Base-by-base conservation (phyloP, 2,113 vertebrate species). In the Todiramphus chloris region DNA sequence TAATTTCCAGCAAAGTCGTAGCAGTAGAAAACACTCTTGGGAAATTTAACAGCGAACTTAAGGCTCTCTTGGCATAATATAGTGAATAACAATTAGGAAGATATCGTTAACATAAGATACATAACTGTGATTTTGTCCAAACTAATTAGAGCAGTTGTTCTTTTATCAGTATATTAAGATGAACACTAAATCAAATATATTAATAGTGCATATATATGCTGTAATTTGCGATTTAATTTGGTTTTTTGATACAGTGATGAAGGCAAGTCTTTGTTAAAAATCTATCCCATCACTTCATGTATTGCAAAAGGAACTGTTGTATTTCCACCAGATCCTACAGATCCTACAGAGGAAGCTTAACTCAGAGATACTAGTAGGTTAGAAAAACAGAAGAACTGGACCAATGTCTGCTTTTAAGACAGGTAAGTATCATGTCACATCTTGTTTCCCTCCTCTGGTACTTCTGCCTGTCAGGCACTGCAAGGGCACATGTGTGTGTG, bases 21-120 rank as follows among this genome's bases (percentile, higher is more conserved):
- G 95, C 88, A 97, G 95, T 97, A 78, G 89, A 94, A 95, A 94
- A 83, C 27, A 43, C 92, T 89, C 93, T 11, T 43, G 87, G 91
- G 89, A 97, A 96, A 97, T 76, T 78, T 93, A 94, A 90, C 75
- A 94, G 88, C 0, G 11, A 92, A 64, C 55, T 94, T 46, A 31
- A 43, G 60, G 85, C 77, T 97, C 73, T 95, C 92, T 91, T 84
- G 87, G 77, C 92, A 91, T 60, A 94, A 50, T 92, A 93, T 35
- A 68, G 78, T 55, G 83, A 93, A 59, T 96, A 95, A 93, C 82
- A 95, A 94, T 95, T 93, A 93, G 88, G 89, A 69, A 86, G 76
- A 39, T 58, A 91, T 67, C 51, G 86, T 90, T 97, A 91, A 83
- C 86, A 78, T 76, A 87, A 83, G 89, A 96, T 94, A 94, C 91